A percentile compares a stretch with the other conserved stretches of the same genome.
phyloP scores from a whole-genome alignment of 1,140 invertebrate species.

The Trachymyrmex septentrionalis region DNA sequence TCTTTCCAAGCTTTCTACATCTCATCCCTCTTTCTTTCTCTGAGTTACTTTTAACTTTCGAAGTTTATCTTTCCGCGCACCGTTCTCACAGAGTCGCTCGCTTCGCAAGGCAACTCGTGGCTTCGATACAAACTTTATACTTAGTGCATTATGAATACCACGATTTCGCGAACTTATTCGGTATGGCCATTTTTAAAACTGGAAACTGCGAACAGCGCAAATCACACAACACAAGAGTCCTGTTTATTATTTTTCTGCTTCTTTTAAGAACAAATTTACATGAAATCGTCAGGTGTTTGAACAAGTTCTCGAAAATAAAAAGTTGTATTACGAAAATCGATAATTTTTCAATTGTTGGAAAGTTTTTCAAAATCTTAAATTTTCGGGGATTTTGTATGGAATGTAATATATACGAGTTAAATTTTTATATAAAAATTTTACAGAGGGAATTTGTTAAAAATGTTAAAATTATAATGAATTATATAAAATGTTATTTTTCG shows the following conservation, averaged over 20 bases:
- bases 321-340: slow-evolving; percentile 6
- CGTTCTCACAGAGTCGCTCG: slow-evolving; percentile 19
- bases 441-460: not conserved
- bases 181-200: slow-evolving; percentile 71
- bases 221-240: slow-evolving; percentile 19
- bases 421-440: not conserved
- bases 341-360: slow-evolving; percentile 13
- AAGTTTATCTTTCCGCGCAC: slow-evolving; percentile 81
- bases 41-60: slow-evolving; percentile 80
- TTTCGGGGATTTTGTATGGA: not conserved
- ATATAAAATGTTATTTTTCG: slow-evolving; percentile 14
- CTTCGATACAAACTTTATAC: slow-evolving; percentile 77
- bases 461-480: slow-evolving; percentile 1
- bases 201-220: slow-evolving; percentile 61
- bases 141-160: slow-evolving; percentile 80
- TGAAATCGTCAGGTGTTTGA: slow-evolving; percentile 11
- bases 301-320: not conserved
- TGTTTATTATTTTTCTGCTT: slow-evolving; percentile 15
- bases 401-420: not conserved
- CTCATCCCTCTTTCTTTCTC: slow-evolving; percentile 39
- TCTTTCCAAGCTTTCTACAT: slow-evolving; percentile 43
- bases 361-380: not conserved
- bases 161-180: slow-evolving; percentile 76
- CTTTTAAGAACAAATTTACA: not conserved
- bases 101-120: slow-evolving; percentile 52